Conservation (phyloP, 2,113 vertebrate genomes). For the Panthera uncia region DNA sequence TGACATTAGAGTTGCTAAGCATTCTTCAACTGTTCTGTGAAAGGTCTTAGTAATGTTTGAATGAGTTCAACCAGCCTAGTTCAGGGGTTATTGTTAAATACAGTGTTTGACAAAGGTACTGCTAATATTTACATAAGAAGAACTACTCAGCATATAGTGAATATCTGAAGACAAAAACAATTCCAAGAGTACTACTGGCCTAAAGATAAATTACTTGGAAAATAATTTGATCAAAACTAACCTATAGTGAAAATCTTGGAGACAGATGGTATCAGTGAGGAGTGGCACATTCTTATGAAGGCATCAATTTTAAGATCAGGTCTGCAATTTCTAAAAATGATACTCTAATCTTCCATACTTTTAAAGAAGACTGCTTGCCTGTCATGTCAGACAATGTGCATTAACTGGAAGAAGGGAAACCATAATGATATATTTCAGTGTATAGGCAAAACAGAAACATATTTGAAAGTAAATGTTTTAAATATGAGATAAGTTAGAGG, state of each 20-base stretch:
- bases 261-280: neutral
- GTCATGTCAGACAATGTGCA: neutral
- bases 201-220: neutral
- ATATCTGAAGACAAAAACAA: neutral
- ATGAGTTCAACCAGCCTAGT: constrained; percentile 32
- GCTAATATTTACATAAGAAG: constrained; percentile 22
- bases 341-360: neutral
- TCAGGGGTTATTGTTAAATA: constrained; percentile 9
- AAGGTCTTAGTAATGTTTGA: constrained; percentile 21
- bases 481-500: neutral
- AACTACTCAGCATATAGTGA: neutral
- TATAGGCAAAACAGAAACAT: neutral
- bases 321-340: constrained; percentile 17
- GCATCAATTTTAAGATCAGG: neutral
- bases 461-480: neutral
- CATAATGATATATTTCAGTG: neutral
- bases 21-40: neutral
- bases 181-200: neutral
- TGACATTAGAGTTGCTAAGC: constrained; percentile 6
- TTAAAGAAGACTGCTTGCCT: neutral
- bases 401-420: neutral
- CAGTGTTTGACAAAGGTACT: neutral
- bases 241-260: neutral
- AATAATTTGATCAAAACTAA: constrained; percentile 37
- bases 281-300: neutral